Base-by-base conservation (phyloP, 1,140 invertebrate genomes). In the Polypedilum pembai region DNA sequence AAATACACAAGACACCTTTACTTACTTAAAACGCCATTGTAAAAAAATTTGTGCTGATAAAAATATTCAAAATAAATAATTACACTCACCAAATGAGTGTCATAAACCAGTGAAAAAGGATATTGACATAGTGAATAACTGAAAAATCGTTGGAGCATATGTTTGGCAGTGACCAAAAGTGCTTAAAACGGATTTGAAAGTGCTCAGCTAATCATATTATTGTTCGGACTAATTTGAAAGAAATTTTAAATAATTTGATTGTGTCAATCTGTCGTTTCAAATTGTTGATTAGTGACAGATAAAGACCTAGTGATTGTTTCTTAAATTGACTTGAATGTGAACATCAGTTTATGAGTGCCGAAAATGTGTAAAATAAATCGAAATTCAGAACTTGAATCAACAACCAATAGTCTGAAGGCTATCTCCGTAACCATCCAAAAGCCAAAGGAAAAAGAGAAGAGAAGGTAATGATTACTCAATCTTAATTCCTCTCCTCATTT, bases 141-240 rank as follows among this genome's bases (percentile, higher is more conserved):
- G 5, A 69, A 20, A 20, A 8, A 69, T 69, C 5, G 4, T 21
- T 18, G 4, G 65, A 69, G 65, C 65, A 69, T 69, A 8, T 69
- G 65, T 18, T 69, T 69, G 65, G 65, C 65, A 69, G 65, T 69
- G 65, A 18, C 65, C 65, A 69, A 69, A 69, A 69, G 65, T 69
- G 65, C 65, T 69, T 69, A 69, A 69, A 21, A 20, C 18, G 20
- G 8, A 69, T 69, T 69, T 56, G 20, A 69, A 69, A 69, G 65
- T 69, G 65, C 4, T 18, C 8, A 33, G 24, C 24, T 33, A 33
- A 33, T 33, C 24, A 33, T 33, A 33, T 33, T 33, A 33, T 33
- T 33, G 24, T 33, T 33, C 24, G 24, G 24, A 33, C 24, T 33
- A 33, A 3, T 3, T 4, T 12, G 12, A 56, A 56, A 12, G 45